These are phyloP conservation scores for Drosophila ezoana DNA, from an alignment of 2,888 invertebrate species.

Conservation along the genomic window DNA sequence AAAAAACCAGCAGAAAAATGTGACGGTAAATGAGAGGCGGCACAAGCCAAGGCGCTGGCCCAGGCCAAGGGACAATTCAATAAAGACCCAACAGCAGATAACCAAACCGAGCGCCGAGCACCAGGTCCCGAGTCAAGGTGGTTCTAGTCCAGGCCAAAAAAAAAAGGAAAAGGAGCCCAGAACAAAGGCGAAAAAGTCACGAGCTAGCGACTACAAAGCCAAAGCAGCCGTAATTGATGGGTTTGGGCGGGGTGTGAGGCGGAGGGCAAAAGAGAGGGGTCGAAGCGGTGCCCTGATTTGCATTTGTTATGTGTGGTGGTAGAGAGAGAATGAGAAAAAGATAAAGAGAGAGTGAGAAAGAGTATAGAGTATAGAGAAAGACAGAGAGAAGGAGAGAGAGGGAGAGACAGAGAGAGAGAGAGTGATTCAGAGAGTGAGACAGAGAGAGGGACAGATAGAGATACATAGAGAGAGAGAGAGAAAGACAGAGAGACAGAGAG, in stretches of 20 bases:
- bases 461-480: not conserved
- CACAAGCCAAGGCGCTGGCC: not conserved
- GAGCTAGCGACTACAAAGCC: constrained; percentile 43
- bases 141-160: constrained; percentile 9
- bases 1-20: constrained; percentile 16
- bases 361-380: not conserved
- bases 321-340: not conserved
- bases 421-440: no score
- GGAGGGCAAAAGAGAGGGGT: not conserved
- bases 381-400: no score
- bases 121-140: constrained; percentile 35
- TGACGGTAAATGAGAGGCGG: constrained; percentile 37
- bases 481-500: no score
- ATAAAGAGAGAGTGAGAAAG: not conserved
- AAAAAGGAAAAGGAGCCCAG: constrained; percentile 1
- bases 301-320: no score
- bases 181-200: constrained; percentile 31
- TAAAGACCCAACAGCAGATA: constrained; percentile 38
- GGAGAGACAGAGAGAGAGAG: no score
- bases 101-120: not conserved
- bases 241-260: no score
- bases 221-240: constrained; percentile 12
- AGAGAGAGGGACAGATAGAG: not conserved
- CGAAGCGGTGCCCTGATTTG: no score
- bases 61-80: constrained; percentile 52